Base-by-base conservation (phyloP, 2,797 vertebrate genomes). In the Myripristis murdjan region DNA sequence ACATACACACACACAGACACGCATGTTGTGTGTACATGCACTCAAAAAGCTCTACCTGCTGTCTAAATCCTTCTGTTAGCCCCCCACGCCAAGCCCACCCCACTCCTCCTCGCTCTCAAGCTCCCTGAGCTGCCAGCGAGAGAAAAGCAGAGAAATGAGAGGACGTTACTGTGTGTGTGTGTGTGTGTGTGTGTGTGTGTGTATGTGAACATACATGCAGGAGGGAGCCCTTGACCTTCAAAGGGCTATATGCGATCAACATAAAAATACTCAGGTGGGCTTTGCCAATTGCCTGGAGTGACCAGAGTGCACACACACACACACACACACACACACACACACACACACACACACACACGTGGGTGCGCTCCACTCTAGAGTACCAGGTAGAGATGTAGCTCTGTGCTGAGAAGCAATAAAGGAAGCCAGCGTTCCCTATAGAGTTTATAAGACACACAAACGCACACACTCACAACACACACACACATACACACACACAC, bases 191-290 rank as follows among this genome's bases (percentile, higher is more conserved):
- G 68, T 37, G 65, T 65, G 54, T 39, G 41, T 37, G 35, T 54
- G 49, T 49, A 23, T 52, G 57, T 39, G 55, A 75, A 65, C 44
- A 65, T 57, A 70, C 74, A 82, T 84, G 69, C 69, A 85, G 41
- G 20, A 69, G 79, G 87, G 85, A 83, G 77, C 74, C 64, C 82
- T 91, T 93, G 92, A 93, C 92, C 92, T 92, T 93, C 89, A 93
- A 81, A 90, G 70, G 77, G 89, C 83, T 89, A 77, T 76, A 82
- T 90, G 83, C 85, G 89, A 89, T 90, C 82, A 91, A 92, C 88
- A 92, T 91, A 81, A 88, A 90, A 87, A 59, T 43, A 51, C 82
- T 90, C 79, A 75, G 74, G 69, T 69, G 77, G 60, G 51, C 75
- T 83, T 84, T 75, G 82, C 77, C 49, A 35, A 83, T 76, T 68